Evolutionary conservation across 2,888 invertebrate species (phyloP), one percentile per base, ranked within the genome.

Genomic region (Sialis fuliginosa): DNA sequence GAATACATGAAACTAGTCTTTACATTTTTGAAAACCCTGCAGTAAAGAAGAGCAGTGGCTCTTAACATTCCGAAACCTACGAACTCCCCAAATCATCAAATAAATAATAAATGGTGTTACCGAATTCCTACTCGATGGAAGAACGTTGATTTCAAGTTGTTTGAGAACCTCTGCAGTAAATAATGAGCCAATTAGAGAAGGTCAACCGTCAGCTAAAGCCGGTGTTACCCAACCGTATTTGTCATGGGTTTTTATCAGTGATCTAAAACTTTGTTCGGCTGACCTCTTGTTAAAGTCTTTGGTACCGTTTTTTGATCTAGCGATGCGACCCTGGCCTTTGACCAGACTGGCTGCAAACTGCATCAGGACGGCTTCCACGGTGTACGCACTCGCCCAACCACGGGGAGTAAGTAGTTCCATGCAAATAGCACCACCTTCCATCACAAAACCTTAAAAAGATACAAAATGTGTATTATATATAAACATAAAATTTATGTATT

Each of bases 161-260:
- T 22, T 22, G 22, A 22, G 22, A 22, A 22, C 22, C 22, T 22
- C 22, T 22, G 22, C 22, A 22, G 22, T 22, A 22, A 22, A 22
- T 22, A 22, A 22, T 22, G 22, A 22, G 22, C 22, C 22, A 22
- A 22, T 22, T 22, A 22, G 22, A 22, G 22, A 22, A 37, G 49
- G 55, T 78, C 80, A 89, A 61, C 89, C 89, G 63, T 89, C 89
- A 42, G 87, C 78, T 51, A 88, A 70, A 10, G 87, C 79, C 31
- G 88, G 88, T 31, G 89, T 89, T 44, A 89, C 88, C 89, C 89
- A 89, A 46, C 89, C 89, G 61, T 88, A 89, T 61, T 89, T 89
- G 60, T 89, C 88, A 61, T 89, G 89, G 6, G 88, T 89, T 65
- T 87, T 87, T 49, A 89, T 88, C 53, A 89, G 72, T 48, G 85